A percentile compares a stretch with the other conserved stretches of the same genome.
These are phyloP conservation scores for Nomia melanderi DNA, from an alignment of 1,140 invertebrate species.

Conservation along the genomic window DNA sequence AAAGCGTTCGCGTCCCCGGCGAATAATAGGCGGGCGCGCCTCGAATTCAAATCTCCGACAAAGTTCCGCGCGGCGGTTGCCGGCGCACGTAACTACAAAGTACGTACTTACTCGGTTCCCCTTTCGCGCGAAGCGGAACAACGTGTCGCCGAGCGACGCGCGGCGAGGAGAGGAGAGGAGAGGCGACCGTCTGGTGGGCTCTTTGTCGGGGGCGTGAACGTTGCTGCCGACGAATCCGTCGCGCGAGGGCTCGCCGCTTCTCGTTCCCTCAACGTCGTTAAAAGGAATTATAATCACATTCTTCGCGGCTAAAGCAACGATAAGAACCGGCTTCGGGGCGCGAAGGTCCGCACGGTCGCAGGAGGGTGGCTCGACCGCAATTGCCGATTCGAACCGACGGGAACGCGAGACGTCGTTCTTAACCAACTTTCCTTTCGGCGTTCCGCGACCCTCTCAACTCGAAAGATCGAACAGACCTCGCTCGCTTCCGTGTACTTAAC, in stretches of 20 bases:
- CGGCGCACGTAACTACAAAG: constrained; percentile 38
- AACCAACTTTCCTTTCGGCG: not conserved
- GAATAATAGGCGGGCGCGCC: too few relatives aligned
- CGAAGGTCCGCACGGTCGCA: constrained; percentile 21
- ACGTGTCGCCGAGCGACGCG: not conserved
- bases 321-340: constrained; percentile 50
- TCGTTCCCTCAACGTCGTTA: constrained; percentile 47
- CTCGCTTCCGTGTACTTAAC: too few relatives aligned
- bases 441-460: too few relatives aligned
- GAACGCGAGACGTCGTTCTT: constrained; percentile 27
- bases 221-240: constrained; percentile 43
- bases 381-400: not conserved
- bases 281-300: constrained; percentile 76
- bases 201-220: constrained; percentile 34
- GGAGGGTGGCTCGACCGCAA: not conserved
- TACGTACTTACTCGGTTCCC: constrained; percentile 53
- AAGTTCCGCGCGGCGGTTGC: constrained; percentile 37
- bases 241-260: constrained; percentile 33
- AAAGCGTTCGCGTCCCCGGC: not conserved
- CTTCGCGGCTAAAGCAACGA: constrained; percentile 67
- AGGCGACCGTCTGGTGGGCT: constrained; percentile 31
- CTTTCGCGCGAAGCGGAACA: not conserved
- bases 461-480: too few relatives aligned
- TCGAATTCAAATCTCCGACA: constrained; percentile 61
- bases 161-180: too few relatives aligned